A percentile compares a stretch with the other conserved stretches of the same genome.
These are phyloP conservation scores for Ennomos fuscantarius DNA, from an alignment of 2,888 invertebrate genomes.

Conservation along the genomic window DNA sequence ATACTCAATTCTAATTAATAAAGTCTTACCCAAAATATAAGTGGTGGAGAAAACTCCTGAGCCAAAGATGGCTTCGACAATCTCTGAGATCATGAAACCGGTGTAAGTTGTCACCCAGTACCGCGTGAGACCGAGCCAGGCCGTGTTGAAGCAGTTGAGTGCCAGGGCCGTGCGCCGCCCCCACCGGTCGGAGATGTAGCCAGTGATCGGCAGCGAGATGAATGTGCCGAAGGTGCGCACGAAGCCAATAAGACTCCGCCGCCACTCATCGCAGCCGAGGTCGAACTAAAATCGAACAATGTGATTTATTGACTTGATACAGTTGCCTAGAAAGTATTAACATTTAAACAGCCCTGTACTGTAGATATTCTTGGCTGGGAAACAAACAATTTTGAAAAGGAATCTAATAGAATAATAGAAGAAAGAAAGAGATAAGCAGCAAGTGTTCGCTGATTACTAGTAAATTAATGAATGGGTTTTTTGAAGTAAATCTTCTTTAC, in stretches of 20 bases:
- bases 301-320: too few relatives aligned
- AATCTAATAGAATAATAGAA: too few relatives aligned
- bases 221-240: slow-evolving; percentile 88
- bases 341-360: too few relatives aligned
- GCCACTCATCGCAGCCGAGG: slow-evolving; percentile 88
- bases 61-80: slow-evolving; percentile 57
- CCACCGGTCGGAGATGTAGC: slow-evolving; percentile 89
- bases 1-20: neutral
- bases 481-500: too few relatives aligned
- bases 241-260: slow-evolving; percentile 88
- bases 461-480: too few relatives aligned
- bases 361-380: too few relatives aligned
- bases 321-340: too few relatives aligned
- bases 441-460: too few relatives aligned
- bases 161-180: slow-evolving; percentile 86
- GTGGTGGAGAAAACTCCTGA: slow-evolving; percentile 88
- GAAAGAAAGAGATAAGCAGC: too few relatives aligned
- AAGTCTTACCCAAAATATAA: slow-evolving; percentile 86
- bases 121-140: slow-evolving; percentile 86
- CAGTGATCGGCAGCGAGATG: slow-evolving; percentile 87
- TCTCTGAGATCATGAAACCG: slow-evolving; percentile 89
- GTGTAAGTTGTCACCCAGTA: slow-evolving; percentile 85
- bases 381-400: too few relatives aligned
- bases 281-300: slow-evolving; percentile 72
- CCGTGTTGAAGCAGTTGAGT: slow-evolving; percentile 83